Conservation (phyloP, 2,888 invertebrate species). For the Sisyra terminalis region DNA sequence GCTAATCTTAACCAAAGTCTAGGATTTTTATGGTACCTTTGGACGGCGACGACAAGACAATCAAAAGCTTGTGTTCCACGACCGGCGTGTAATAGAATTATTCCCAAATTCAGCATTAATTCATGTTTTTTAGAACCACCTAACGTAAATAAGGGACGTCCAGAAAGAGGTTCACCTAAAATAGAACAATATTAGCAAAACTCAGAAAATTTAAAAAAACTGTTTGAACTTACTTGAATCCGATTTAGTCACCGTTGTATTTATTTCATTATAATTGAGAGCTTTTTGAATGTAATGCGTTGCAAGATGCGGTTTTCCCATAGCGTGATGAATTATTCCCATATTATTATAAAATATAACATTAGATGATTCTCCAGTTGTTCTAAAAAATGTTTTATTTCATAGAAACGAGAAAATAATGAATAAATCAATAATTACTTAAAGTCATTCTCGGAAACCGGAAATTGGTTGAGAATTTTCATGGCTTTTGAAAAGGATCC, state of each 20-base stretch:
- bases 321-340: conserved; percentile 62
- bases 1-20: conserved; percentile 84
- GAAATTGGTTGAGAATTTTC: conserved; percentile 34
- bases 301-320: conserved; percentile 66
- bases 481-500: conserved; percentile 45
- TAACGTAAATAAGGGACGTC: conserved; percentile 40
- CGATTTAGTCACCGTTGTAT: conserved; percentile 24
- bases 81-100: conserved; percentile 66
- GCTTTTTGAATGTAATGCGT: conserved; percentile 67
- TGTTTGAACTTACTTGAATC: conserved; percentile 19
- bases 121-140: conserved; percentile 44
- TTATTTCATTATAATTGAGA: conserved; percentile 48
- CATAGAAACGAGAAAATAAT: too few species aligned
- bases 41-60: conserved; percentile 71
- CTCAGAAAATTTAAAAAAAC: not conserved
- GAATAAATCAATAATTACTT: conserved; percentile 25
- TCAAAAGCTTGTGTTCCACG: conserved; percentile 78
- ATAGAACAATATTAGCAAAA: too few species aligned
- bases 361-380: conserved; percentile 40
- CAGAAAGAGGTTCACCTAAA: conserved; percentile 7
- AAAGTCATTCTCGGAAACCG: conserved; percentile 27
- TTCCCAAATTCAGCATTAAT: conserved; percentile 66
- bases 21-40: conserved; percentile 75
- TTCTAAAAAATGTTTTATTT: conserved; percentile 25
- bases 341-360: conserved; percentile 65